Conservation (phyloP, 2,888 invertebrate genomes). For the Gastracanthus pulcherrimus region DNA sequence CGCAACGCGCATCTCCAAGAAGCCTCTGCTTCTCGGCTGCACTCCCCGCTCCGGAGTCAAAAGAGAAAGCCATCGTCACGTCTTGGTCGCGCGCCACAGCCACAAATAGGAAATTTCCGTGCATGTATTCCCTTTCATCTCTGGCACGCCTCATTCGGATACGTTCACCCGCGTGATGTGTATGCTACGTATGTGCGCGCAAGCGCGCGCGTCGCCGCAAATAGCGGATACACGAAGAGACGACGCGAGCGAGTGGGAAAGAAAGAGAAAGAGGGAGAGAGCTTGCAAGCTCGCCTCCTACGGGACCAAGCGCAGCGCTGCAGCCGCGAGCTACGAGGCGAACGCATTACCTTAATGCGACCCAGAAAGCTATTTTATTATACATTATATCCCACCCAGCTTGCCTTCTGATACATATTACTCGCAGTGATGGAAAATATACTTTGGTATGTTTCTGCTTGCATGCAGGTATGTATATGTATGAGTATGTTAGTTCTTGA, state of each 20-base stretch:
- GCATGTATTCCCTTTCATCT: conserved; percentile 28
- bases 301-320: too few species aligned
- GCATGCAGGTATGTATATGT: too few species aligned
- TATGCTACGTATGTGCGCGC: background rate
- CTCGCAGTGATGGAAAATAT: background rate
- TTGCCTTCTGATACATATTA: conserved; percentile 50
- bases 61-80: too few species aligned
- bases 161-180: background rate
- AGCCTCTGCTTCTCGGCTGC: too few species aligned
- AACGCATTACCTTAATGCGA: conserved; percentile 74
- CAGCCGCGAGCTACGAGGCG: conserved; percentile 40
- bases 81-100: background rate
- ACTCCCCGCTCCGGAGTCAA: too few species aligned
- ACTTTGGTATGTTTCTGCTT: too few species aligned
- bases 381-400: conserved; percentile 40
- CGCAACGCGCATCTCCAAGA: background rate
- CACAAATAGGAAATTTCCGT: conserved; percentile 9
- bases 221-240: background rate
- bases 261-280: too few species aligned
- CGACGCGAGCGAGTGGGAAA: too few species aligned
- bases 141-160: background rate
- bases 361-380: conserved; percentile 73
- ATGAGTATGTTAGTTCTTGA: too few species aligned
- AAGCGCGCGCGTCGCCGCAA: background rate
- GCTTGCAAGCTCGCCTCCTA: conserved; percentile 3